These are phyloP conservation scores for Prorops nasuta DNA, from an alignment of 1,140 invertebrate species.

Conservation along the genomic window DNA sequence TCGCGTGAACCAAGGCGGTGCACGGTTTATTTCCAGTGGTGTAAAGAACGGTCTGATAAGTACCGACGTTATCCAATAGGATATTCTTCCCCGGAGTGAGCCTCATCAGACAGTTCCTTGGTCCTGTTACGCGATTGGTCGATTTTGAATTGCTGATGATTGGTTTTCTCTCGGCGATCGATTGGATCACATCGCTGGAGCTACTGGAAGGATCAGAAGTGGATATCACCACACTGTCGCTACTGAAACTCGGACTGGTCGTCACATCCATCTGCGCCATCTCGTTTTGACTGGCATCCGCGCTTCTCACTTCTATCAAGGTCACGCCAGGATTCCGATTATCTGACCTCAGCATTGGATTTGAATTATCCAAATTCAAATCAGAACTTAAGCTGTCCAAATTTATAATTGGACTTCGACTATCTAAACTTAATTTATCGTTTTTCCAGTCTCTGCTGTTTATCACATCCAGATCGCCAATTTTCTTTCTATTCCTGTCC, in stretches of 20 bases:
- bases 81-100: slow-evolving; percentile 76
- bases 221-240: slow-evolving; percentile 47
- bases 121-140: slow-evolving; percentile 54
- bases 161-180: slow-evolving; percentile 15
- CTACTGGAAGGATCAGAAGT: slow-evolving; percentile 51
- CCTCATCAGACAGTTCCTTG: slow-evolving; percentile 70
- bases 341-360: too few relatives aligned
- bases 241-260: slow-evolving; percentile 49
- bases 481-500: slow-evolving; percentile 11
- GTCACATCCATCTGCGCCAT: slow-evolving; percentile 25
- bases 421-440: slow-evolving; percentile 8
- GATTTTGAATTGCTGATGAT: slow-evolving; percentile 11
- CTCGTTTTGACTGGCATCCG: slow-evolving; percentile 27
- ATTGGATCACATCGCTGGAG: slow-evolving; percentile 41
- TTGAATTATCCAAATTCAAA: too few relatives aligned
- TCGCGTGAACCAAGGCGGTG: slow-evolving; percentile 48
- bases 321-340: too few relatives aligned
- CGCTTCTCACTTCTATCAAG: slow-evolving; percentile 44
- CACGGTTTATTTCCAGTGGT: slow-evolving; percentile 45
- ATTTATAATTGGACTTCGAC: neutral
- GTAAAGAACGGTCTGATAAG: slow-evolving; percentile 67
- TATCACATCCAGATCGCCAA: slow-evolving; percentile 41
- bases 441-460: slow-evolving; percentile 48
- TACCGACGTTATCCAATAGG: slow-evolving; percentile 71
- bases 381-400: slow-evolving; percentile 23